Conservation (phyloP, 2,888 invertebrate genomes). For the Phlogophora meticulosa region DNA sequence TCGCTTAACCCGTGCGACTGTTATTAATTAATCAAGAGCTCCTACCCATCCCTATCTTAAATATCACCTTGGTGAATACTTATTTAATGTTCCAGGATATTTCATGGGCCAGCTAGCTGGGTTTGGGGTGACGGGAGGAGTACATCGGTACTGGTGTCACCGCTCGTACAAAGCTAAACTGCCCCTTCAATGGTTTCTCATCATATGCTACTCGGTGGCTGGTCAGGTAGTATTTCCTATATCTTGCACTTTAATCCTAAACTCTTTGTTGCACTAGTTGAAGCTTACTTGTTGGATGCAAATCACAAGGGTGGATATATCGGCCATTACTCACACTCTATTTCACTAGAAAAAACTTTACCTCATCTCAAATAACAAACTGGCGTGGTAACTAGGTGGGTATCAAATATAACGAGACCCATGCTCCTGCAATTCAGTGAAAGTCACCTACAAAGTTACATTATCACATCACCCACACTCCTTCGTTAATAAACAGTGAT, state of each 20-base stretch:
- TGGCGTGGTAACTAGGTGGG: background rate
- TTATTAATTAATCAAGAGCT: too few relatives aligned
- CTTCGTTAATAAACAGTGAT: background rate
- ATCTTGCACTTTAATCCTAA: background rate
- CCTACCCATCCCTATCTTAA: too few relatives aligned
- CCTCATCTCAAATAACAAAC: background rate
- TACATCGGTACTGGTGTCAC: conserved; percentile 93
- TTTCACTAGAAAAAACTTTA: background rate
- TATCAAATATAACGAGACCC: background rate
- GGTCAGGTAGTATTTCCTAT: conserved; percentile 90
- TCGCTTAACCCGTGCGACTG: too few relatives aligned
- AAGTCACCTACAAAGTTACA: conserved; percentile 8
- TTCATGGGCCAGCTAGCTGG: conserved; percentile 91
- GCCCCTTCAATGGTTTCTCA: conserved; percentile 91
- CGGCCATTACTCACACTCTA: background rate
- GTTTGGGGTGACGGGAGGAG: conserved; percentile 93
- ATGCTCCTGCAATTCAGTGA: background rate
- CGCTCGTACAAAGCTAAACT: conserved; percentile 92
- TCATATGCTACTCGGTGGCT: conserved; percentile 92
- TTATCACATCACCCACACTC: background rate
- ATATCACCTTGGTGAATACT: background rate
- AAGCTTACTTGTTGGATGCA: background rate
- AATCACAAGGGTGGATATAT: background rate
- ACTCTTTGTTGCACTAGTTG: background rate
- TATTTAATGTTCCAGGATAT: conserved; percentile 79